Base-by-base conservation (phyloP, 2,888 invertebrate genomes). In the Cerastoderma edule region DNA sequence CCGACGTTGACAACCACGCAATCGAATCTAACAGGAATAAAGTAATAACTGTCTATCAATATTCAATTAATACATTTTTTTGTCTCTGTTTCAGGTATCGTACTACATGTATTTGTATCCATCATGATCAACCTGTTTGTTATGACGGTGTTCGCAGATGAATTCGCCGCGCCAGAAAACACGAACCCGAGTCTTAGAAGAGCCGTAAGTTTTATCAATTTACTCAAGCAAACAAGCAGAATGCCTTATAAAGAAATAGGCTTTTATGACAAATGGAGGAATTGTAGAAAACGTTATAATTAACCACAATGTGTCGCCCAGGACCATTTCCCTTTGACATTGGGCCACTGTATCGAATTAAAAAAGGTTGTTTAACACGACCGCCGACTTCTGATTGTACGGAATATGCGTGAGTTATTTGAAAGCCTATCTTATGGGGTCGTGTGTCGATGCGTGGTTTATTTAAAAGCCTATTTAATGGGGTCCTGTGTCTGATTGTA, bases 71-170 rank as follows among this genome's bases (percentile, higher is more conserved):
- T 10, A 16, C 10, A 39, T 39, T 39, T 16, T 8, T 10, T 39
- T 39, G 10, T 39, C 8, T 2, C 24, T 1, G 16, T 60, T 60
- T 2, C 39, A 60, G 50, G n/a, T 19, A 69, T 77, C 13, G 97
- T 97, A 0, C 93, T 98, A n/a, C n/a, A n/a, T n/a, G n/a, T n/a
- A 0, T 95, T 96, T 84, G 94, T 96, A 39, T 97, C 97, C 65
- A 97, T 97, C 89, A 92, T 97, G 71, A 97, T 97, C 83, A 97
- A 97, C 89, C 95, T 97, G 0, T 97, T 97, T 92, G 97, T 98
- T 8, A 96, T 97, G 0, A 94, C 96, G 6, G 97, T 97, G 8
- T 97, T 98, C 93, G 97, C 97, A 1, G 95, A 96, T 89, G 97
- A 97, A 46, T 94, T 97, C 81, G 96, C 94, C 90, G 94, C 95